Evolutionary conservation across 2,797 vertebrate species (phyloP), one percentile per base, ranked within the genome.

Genomic region (Falco biarmicus): DNA sequence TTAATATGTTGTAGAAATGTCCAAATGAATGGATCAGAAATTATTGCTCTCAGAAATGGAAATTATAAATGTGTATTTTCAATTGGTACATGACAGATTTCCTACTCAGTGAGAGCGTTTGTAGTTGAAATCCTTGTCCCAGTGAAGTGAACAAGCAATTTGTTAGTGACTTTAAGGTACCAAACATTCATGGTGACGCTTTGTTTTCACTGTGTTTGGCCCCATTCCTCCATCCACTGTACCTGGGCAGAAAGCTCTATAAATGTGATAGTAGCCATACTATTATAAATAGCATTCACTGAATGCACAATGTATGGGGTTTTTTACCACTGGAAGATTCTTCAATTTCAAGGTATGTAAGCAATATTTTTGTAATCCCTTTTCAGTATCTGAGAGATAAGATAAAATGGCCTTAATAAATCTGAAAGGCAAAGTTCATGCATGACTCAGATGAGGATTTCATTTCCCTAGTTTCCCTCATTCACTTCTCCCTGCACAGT

Each of bases 21-120:
- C 31, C 22, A 87, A 73, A 73, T 51, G 14, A 92, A 73, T 79
- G 32, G 32, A 91, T 84, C 73, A 71, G 53, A 88, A 93, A 43
- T 34, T 73, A 73, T 28, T 86, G 7, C 32, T 69, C 26, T 96
- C 69, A 79, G 6, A 92, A 94, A 93, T 73, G 43, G 63, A 84
- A 89, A 82, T 87, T 17, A 82, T 69, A 88, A 87, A 92, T 65
- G 29, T 34, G 15, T 39, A 48, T 84, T 92, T 94, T 89, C 65
- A 59, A 37, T 81, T 69, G 37, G 50, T 84, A 82, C n/a, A 51
- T 74, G 84, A 87, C 63, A 25, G 22, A 89, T 91, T 84, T 93
- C 71, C 84, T 84, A 41, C 22, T 95, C 60, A 3, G 1, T 43
- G 31, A 19, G 39, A 45, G 26, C 59, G 76, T 71, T 94, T 93